Percentiles rank a stretch among this genome's conserved stretches.
Evolutionary conservation across 2,797 vertebrate genomes (phyloP).

Genomic region (Labeo calbasu): DNA sequence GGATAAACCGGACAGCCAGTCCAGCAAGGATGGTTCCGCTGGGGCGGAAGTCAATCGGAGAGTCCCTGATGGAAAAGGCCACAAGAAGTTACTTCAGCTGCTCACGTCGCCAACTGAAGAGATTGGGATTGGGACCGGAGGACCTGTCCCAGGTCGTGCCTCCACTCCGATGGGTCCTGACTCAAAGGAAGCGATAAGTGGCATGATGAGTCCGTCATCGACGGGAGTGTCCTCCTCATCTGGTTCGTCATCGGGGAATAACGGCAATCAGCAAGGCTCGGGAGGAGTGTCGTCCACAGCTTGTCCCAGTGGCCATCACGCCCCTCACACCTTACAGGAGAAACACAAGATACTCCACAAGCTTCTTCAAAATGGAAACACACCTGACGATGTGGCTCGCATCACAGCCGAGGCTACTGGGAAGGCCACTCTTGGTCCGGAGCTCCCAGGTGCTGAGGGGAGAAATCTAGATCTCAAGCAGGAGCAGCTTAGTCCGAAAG

Average conservation of each 20-base stretch:
- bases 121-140: constrained; percentile 73
- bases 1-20: constrained; percentile 88
- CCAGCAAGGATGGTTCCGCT: constrained; percentile 76
- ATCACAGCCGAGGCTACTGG: constrained; percentile 97
- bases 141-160: constrained; percentile 69
- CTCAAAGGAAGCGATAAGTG: constrained; percentile 83
- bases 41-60: constrained; percentile 81
- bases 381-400: constrained; percentile 95
- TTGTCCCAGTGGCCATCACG: constrained; percentile 68
- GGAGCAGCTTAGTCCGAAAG: constrained; percentile 95
- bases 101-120: constrained; percentile 94
- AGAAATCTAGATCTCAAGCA: constrained; percentile 81
- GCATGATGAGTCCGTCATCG: constrained; percentile 89
- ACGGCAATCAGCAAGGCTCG: constrained; percentile 63
- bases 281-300: constrained; percentile 83
- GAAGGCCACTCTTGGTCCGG: constrained; percentile 81
- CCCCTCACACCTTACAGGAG: constrained; percentile 87
- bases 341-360: constrained; percentile 99
- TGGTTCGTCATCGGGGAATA: constrained; percentile 62
- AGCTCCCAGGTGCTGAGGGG: constrained; percentile 68
- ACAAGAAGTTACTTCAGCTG: constrained; percentile 95
- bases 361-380: constrained; percentile 95
- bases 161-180: constrained; percentile 82
- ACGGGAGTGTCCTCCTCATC: constrained; percentile 90
- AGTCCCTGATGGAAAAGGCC: constrained; percentile 85